phyloP scores from a whole-genome alignment of 53 echinoderm and acorn worm species.

The Zoroaster sp. region DNA sequence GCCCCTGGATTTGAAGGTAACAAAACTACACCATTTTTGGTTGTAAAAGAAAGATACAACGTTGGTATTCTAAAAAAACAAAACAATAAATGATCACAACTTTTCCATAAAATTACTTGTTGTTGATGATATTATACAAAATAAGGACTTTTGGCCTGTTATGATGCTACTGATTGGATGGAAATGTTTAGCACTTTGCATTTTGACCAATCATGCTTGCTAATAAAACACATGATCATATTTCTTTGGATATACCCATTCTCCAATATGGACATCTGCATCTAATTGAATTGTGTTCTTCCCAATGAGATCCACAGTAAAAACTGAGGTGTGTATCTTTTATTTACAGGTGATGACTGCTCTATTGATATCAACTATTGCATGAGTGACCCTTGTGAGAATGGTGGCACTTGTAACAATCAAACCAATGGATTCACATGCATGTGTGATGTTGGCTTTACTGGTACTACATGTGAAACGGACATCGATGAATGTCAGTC shows the following conservation, averaged over 20 bases:
- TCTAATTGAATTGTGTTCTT: background rate
- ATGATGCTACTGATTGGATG: too few species aligned
- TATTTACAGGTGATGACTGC: constrained; percentile 32
- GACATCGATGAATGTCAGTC: constrained; percentile 57
- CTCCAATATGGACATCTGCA: background rate
- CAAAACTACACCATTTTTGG: background rate
- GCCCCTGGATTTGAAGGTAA: constrained; percentile 64
- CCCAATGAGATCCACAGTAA: too few species aligned
- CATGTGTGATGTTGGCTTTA: constrained; percentile 54
- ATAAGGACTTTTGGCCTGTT: too few species aligned
- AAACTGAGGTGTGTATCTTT: background rate
- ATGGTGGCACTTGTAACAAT: constrained; percentile 53
- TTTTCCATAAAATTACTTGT: too few species aligned
- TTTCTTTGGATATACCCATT: background rate
- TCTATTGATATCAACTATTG: constrained; percentile 39
- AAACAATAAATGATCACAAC: too few species aligned
- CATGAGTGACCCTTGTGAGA: constrained; percentile 37
- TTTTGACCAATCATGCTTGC: background rate
- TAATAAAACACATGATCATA: background rate
- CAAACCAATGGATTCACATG: constrained; percentile 50
- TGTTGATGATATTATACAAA: too few species aligned
- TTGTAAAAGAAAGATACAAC: background rate
- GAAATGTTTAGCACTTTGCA: too few species aligned
- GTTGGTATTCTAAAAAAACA: too few species aligned
- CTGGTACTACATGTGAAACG: constrained; percentile 44